phyloP scores from a whole-genome alignment of 2,888 invertebrate species.

The Cistogaster globosa region DNA sequence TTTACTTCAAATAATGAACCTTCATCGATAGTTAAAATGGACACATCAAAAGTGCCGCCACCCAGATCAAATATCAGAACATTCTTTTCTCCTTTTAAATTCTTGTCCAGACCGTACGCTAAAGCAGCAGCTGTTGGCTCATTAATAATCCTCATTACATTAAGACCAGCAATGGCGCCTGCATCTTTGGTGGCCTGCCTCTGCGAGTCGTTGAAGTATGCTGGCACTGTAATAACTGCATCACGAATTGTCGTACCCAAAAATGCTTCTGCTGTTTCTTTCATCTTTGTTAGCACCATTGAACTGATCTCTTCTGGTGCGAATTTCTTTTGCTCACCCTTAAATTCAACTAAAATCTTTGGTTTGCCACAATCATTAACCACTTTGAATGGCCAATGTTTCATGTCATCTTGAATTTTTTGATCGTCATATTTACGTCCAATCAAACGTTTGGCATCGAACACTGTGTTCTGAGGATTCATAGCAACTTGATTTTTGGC shows the following conservation, averaged over 20 bases:
- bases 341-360: constrained; percentile 92
- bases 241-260: constrained; percentile 91
- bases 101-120: constrained; percentile 95
- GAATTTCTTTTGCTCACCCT: constrained; percentile 94
- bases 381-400: constrained; percentile 97
- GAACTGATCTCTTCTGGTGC: constrained; percentile 95
- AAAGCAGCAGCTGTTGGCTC: constrained; percentile 96
- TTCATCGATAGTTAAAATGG: constrained; percentile 96
- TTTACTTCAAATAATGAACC: constrained; percentile 94
- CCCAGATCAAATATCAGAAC: constrained; percentile 86
- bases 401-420: constrained; percentile 95
- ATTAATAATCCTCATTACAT: constrained; percentile 95
- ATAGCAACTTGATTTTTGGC: constrained; percentile 93
- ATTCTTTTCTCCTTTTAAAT: constrained; percentile 91
- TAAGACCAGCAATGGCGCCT: constrained; percentile 94
- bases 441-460: constrained; percentile 97
- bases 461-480: constrained; percentile 94
- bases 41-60: constrained; percentile 97
- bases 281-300: constrained; percentile 97
- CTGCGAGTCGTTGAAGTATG: constrained; percentile 95
- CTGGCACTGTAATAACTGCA: constrained; percentile 95
- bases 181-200: constrained; percentile 97
- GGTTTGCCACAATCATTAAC: constrained; percentile 91
- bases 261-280: constrained; percentile 94
- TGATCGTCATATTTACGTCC: constrained; percentile 94